Evolutionary conservation across 2,888 invertebrate species (phyloP).

Genomic region (Archips crataeganus): DNA sequence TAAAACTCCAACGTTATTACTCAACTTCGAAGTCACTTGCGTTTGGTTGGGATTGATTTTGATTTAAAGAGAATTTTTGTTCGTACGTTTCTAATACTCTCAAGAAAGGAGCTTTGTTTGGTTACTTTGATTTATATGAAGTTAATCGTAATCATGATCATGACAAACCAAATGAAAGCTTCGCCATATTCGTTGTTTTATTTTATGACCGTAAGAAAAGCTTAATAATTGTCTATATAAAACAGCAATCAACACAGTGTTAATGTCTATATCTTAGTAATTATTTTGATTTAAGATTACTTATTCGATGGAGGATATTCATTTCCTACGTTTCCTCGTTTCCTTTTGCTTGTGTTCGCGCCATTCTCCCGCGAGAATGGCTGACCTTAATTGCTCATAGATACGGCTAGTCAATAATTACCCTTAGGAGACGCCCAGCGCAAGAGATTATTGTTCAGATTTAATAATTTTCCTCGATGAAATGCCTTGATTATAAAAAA

Average conservation of each 20-base stretch:
- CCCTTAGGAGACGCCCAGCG: not conserved
- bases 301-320: conserved; percentile 23
- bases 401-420: conserved; percentile 26
- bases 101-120: not conserved
- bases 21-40: conserved; percentile 42
- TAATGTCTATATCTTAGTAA: conserved; percentile 11
- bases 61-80: conserved; percentile 16
- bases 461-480: not conserved
- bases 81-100: not conserved
- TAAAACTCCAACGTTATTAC: conserved; percentile 49
- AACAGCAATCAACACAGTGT: not conserved
- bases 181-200: not conserved
- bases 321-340: conserved; percentile 22
- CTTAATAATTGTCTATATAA: not conserved
- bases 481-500: not conserved
- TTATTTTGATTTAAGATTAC: conserved; percentile 20
- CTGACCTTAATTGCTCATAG: conserved; percentile 37
- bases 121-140: not conserved
- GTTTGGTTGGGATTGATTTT: conserved; percentile 28
- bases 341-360: conserved; percentile 23
- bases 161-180: not conserved
- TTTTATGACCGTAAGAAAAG: not conserved
- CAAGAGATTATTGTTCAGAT: not conserved
- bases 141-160: not conserved
- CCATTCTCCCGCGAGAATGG: conserved; percentile 23